Evolutionary conservation across 2,113 vertebrate genomes (phyloP).

Genomic region (Brachyhypopomus occidentalis): DNA sequence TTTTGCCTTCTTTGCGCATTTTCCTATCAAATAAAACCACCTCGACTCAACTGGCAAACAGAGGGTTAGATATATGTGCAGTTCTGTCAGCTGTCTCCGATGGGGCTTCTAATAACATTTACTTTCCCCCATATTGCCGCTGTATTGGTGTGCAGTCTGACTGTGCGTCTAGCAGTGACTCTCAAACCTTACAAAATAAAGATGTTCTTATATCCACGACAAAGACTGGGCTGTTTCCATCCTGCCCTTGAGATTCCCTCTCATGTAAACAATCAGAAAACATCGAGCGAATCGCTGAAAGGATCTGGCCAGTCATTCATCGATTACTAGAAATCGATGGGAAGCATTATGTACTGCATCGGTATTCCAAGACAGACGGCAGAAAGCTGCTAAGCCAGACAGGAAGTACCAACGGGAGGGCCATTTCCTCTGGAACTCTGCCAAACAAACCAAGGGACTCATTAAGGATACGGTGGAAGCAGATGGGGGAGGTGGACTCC

Average conservation of each 20-base stretch:
- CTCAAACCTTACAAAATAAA: not conserved
- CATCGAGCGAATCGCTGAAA: not conserved
- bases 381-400: slow-evolving; percentile 5
- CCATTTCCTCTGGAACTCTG: slow-evolving; percentile 14
- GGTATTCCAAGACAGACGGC: not conserved
- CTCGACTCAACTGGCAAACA: slow-evolving; percentile 8
- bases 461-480: slow-evolving; percentile 40
- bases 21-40: slow-evolving; percentile 5
- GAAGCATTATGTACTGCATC: not conserved
- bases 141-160: slow-evolving; percentile 1
- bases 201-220: not conserved
- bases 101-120: slow-evolving; percentile 14
- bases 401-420: not conserved
- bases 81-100: not conserved
- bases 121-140: not conserved
- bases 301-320: not conserved
- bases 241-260: not conserved
- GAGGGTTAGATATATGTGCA: slow-evolving; percentile 9
- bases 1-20: not conserved
- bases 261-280: not conserved
- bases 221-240: not conserved
- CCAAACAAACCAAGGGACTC: slow-evolving; percentile 27
- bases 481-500: not conserved
- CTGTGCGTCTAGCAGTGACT: not conserved
- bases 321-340: not conserved